phyloP scores from a whole-genome alignment of 53 echinoderm and acorn worm species.

The Antedon mediterranea region DNA sequence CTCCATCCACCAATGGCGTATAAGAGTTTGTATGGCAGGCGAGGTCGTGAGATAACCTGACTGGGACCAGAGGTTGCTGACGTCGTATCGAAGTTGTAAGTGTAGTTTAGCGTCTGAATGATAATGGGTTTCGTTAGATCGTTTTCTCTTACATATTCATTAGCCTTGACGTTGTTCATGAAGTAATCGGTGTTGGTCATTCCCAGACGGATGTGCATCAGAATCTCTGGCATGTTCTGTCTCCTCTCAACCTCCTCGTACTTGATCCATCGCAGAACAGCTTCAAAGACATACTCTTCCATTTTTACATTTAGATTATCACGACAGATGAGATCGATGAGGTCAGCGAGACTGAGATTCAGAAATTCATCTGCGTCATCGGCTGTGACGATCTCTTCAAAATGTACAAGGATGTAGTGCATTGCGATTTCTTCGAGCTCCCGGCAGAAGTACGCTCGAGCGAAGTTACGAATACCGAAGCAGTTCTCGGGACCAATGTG shows the following conservation, averaged over 20 bases:
- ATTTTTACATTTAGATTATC: conserved; percentile 92
- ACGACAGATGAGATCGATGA: conserved; percentile 47
- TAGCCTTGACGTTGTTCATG: conserved; percentile 93
- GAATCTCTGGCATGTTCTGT: conserved; percentile 33
- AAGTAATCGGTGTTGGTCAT: conserved; percentile 99
- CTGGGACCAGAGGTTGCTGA: conserved; percentile 46
- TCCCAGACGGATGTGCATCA: conserved; percentile 73
- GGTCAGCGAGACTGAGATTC: conserved; percentile 51
- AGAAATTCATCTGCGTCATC: conserved; percentile 62
- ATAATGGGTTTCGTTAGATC: conserved; percentile 61
- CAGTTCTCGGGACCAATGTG: conserved; percentile 58
- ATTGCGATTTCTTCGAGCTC: conserved; percentile 52
- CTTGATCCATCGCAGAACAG: conserved; percentile 68
- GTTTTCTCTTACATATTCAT: conserved; percentile 57
- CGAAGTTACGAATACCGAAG: conserved; percentile 84
- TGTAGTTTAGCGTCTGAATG: conserved; percentile 88
- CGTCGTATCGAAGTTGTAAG: conserved; percentile 69
- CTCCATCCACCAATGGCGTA: conserved; percentile 97
- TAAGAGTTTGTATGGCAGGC: conserved; percentile 66
- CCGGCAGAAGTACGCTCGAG: conserved; percentile 80
- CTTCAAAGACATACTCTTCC: conserved; percentile 96
- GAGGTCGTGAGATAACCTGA: conserved; percentile 36
- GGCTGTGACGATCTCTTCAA: conserved; percentile 63
- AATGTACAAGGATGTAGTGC: conserved; percentile 66
- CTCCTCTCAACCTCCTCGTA: conserved; percentile 41